Percentiles rank a stretch among this genome's conserved stretches.
Evolutionary conservation across 2,113 vertebrate genomes (phyloP).

Genomic region (Mormoops blainvillei): DNA sequence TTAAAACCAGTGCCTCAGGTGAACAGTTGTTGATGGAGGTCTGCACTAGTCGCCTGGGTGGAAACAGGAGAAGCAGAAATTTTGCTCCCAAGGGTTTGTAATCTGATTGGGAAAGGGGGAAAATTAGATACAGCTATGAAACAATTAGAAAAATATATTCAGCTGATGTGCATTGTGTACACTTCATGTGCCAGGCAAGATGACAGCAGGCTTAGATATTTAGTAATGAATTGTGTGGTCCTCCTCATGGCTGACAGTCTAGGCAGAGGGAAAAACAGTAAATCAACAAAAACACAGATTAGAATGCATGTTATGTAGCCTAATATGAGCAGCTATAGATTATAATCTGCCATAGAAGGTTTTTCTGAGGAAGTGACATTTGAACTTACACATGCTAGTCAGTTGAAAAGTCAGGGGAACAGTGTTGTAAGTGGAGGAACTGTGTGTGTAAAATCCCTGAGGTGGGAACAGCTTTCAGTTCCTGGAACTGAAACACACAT

Average conservation of each 20-base stretch:
- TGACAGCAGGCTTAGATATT: background rate
- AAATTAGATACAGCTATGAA: background rate
- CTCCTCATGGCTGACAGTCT: background rate
- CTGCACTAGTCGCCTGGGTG: background rate
- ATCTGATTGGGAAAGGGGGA: background rate
- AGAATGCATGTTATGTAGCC: background rate
- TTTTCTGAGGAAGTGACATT: background rate
- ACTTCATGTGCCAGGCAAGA: background rate
- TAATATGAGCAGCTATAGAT: background rate
- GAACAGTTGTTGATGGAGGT: background rate
- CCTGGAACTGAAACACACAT: background rate
- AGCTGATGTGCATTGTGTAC: background rate
- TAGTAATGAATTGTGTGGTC: background rate
- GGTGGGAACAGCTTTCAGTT: background rate
- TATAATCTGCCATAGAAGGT: background rate
- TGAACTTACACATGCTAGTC: background rate
- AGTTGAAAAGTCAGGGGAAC: background rate
- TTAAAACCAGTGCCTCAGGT: background rate
- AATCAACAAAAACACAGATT: background rate
- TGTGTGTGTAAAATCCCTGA: background rate
- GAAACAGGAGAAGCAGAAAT: background rate
- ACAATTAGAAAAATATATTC: background rate
- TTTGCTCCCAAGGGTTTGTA: background rate
- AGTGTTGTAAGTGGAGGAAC: background rate
- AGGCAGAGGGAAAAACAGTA: background rate